Evolutionary conservation across 1,140 invertebrate genomes (phyloP), one percentile per base, ranked within the genome.

Genomic region (Aphaenogaster floridana): DNA sequence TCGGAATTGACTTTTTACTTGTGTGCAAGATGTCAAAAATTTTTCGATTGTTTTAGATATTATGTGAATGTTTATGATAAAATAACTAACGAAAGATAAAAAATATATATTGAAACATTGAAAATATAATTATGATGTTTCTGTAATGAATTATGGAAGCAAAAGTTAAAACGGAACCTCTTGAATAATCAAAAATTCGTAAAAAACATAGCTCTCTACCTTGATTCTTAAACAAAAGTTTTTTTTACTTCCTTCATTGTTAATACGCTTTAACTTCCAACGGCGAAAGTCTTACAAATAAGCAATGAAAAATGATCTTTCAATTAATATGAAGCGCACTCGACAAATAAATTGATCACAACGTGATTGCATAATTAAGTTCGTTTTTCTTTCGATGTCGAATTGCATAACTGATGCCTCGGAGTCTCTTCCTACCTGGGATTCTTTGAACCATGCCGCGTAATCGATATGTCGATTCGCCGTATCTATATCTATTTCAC

Each of bases 321-420:
- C 36, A 76, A 76, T 76, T 76, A 76, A 76, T 57, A 39, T 36
- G n/a, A 57, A 76, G 72, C 28, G 52, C 17, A 21, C 52, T 76
- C 34, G 11, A 15, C 17, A 36, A 72, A 52, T 50, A 72, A 42
- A 72, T 72, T 72, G 21, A 76, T 57, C 34, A 15, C 9, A 17
- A 39, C 21, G 8, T 34, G 17, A 39, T 54, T 76, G 72, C 34
- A 57, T 54, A 76, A 57, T 34, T 36, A 42, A 50, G n/a, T 54
- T 11, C 34, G 28, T 74, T 76, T 52, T 76, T 76, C 52, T 57
- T 57, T 76, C 34, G 17, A 76, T 76, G 34, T 57, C 8, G 34
- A 76, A 76, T 54, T 57, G 50, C 72, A 76, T 76, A 76, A 54
- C 50, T 72, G 4, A 72, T 57, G 50, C 15, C 7, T 11, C 28